These are phyloP conservation scores for Eptesicus fuscus DNA, from an alignment of 2,113 vertebrate genomes.

Conservation along the genomic window DNA sequence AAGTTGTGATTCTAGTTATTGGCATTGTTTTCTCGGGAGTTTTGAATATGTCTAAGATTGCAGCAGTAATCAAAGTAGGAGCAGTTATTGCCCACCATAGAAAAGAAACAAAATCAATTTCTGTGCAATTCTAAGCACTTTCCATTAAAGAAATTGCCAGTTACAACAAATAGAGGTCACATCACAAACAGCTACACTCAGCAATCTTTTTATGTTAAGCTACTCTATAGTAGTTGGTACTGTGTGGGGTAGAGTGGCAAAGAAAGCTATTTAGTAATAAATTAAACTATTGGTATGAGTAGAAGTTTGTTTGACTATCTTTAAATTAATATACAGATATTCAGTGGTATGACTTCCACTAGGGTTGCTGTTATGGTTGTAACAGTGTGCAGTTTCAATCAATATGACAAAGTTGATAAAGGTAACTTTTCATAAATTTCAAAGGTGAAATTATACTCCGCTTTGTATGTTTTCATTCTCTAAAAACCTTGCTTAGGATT, in stretches of 20 bases:
- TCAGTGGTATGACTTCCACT: not conserved
- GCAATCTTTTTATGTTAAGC: not conserved
- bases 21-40: not conserved
- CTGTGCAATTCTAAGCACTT: not conserved
- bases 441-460: not conserved
- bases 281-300: not conserved
- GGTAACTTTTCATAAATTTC: not conserved
- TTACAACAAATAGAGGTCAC: not conserved
- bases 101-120: conserved; percentile 44
- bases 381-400: not conserved
- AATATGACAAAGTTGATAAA: not conserved
- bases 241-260: not conserved
- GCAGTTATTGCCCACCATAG: not conserved
- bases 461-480: not conserved
- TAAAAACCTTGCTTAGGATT: not conserved
- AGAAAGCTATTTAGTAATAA: not conserved
- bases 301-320: not conserved
- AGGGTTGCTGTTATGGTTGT: not conserved
- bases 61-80: not conserved
- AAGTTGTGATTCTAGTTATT: conserved; percentile 2
- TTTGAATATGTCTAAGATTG: not conserved
- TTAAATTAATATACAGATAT: not conserved
- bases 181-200: not conserved
- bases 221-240: not conserved
- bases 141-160: conserved; percentile 12